Evolutionary conservation across 2,888 invertebrate species (phyloP).

Genomic region (Escarpia spicata): DNA sequence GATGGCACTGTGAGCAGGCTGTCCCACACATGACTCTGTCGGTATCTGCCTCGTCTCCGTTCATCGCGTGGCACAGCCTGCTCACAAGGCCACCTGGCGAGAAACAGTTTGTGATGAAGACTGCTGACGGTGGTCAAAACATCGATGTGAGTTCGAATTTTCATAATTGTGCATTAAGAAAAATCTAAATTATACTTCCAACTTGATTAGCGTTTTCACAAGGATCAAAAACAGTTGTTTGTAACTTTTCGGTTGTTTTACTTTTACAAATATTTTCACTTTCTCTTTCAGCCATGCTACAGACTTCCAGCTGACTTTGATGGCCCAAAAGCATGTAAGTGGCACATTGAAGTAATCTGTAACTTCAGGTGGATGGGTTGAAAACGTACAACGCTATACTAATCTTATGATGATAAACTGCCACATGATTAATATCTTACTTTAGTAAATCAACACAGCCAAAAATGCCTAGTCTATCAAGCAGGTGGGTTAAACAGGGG

Average conservation of each 20-base stretch:
- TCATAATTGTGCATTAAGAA: too few relatives aligned
- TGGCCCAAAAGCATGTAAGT: slow-evolving; percentile 56
- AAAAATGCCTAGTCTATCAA: background rate
- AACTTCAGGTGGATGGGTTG: background rate
- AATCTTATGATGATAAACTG: background rate
- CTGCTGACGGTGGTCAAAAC: too few relatives aligned
- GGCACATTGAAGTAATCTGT: background rate
- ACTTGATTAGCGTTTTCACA: too few relatives aligned
- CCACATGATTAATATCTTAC: background rate
- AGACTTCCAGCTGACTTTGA: slow-evolving; percentile 55
- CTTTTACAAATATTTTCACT: background rate
- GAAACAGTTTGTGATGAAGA: too few relatives aligned
- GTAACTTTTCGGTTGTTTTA: background rate
- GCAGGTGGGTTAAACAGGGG: background rate
- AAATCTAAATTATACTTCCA: too few relatives aligned
- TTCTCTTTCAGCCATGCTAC: slow-evolving; percentile 50
- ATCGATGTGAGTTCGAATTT: too few relatives aligned
- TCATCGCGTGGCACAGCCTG: too few relatives aligned
- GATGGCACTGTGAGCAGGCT: too few relatives aligned
- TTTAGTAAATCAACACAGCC: background rate
- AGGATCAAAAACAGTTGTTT: background rate
- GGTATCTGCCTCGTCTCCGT: too few relatives aligned
- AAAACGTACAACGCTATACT: background rate
- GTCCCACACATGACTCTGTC: too few relatives aligned
- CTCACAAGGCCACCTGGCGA: too few relatives aligned